Conservation (phyloP, 2,797 vertebrate genomes). For the Clamator glandarius region DNA sequence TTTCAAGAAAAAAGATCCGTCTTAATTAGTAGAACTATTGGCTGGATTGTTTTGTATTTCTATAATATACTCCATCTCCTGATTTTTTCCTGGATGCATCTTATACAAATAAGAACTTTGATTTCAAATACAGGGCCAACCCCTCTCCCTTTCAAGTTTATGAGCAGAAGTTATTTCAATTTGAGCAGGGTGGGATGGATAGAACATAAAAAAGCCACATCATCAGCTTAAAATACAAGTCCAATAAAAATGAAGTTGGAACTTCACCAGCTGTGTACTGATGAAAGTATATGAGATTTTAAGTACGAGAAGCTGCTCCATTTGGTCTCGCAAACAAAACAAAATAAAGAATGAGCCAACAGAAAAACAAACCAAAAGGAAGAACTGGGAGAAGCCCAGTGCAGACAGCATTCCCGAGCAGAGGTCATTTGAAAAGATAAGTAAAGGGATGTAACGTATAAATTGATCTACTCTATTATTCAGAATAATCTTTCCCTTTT, state of each 20-base stretch:
- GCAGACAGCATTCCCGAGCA: background rate
- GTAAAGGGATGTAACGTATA: background rate
- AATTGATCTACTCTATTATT: background rate
- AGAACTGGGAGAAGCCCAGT: background rate
- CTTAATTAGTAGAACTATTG: slow-evolving; percentile 30
- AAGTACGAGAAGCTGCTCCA: slow-evolving; percentile 60
- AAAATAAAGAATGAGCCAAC: background rate
- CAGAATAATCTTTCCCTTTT: background rate
- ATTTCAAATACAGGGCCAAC: slow-evolving; percentile 8
- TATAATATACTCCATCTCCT: background rate
- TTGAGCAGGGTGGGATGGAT: slow-evolving; percentile 50
- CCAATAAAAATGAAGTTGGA: slow-evolving; percentile 65
- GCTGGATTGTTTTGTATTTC: background rate
- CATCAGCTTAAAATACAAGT: slow-evolving; percentile 68
- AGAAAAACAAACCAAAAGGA: slow-evolving; percentile 10
- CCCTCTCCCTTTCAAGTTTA: slow-evolving; percentile 39
- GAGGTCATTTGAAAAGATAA: background rate
- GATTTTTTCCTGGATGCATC: background rate
- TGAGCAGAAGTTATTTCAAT: slow-evolving; percentile 62
- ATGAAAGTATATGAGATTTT: slow-evolving; percentile 58
- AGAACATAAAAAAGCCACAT: slow-evolving; percentile 70
- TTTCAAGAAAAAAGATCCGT: slow-evolving; percentile 20
- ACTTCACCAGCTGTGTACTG: slow-evolving; percentile 59
- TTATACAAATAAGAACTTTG: slow-evolving; percentile 15
- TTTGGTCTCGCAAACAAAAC: slow-evolving; percentile 36